Conservation (phyloP, 2,113 vertebrate species). For the Melospiza georgiana region DNA sequence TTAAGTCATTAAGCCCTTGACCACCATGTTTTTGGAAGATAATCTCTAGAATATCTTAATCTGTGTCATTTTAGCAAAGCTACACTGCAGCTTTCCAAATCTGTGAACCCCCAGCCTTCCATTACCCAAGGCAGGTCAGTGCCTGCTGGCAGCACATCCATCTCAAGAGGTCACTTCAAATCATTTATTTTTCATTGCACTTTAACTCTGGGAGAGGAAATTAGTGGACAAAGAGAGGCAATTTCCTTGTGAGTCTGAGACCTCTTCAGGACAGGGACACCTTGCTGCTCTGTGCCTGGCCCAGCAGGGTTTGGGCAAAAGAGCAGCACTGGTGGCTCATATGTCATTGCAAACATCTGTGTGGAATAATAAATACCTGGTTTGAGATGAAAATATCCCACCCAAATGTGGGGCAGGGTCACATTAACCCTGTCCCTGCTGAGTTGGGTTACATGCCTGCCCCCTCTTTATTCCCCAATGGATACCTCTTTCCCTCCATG, state of each 20-base stretch:
- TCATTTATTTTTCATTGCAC: not conserved
- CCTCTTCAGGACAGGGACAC: not conserved
- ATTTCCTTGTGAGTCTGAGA: not conserved
- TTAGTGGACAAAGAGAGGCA: not conserved
- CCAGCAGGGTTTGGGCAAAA: not conserved
- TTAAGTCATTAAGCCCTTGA: slow-evolving; percentile 17
- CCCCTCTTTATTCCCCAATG: not conserved
- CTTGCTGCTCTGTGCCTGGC: not conserved
- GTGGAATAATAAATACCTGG: not conserved
- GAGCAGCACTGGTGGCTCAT: not conserved
- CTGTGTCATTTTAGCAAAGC: not conserved
- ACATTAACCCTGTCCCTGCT: not conserved
- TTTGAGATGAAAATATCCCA: not conserved
- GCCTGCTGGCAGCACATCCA: not conserved
- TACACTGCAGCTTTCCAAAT: not conserved
- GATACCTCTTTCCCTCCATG: not conserved
- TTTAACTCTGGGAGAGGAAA: not conserved
- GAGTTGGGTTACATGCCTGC: not conserved
- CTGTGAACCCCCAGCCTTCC: not conserved
- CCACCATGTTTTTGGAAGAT: not conserved
- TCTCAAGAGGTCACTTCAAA: not conserved
- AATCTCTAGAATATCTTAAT: not conserved
- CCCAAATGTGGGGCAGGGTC: not conserved
- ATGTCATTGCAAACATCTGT: not conserved
- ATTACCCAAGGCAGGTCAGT: not conserved